phyloP scores from a whole-genome alignment of 2,888 invertebrate genomes.

The Zaprionus bogoriensis region DNA sequence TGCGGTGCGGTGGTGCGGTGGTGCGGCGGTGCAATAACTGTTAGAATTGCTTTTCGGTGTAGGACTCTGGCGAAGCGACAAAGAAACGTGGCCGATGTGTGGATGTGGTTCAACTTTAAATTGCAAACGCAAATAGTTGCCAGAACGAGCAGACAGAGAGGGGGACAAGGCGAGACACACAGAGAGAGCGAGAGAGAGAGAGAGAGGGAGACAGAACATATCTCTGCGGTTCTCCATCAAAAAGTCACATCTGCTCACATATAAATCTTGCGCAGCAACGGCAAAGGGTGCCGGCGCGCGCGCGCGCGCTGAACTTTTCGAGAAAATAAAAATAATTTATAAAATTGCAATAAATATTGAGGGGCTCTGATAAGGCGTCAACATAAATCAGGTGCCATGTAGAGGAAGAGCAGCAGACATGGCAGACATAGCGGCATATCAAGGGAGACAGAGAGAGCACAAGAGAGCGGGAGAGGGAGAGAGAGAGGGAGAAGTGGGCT shows the following conservation, averaged over 20 bases:
- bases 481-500: neutral
- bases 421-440: conserved; percentile 34
- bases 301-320: conserved; percentile 8
- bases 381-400: conserved; percentile 81
- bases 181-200: neutral
- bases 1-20: conserved; percentile 33
- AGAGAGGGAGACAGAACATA: neutral
- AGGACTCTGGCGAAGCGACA: conserved; percentile 14
- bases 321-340: conserved; percentile 75
- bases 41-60: conserved; percentile 75
- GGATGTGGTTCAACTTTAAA: conserved; percentile 59
- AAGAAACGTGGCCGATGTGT: neutral
- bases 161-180: neutral
- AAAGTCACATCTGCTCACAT: conserved; percentile 70
- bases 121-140: conserved; percentile 55
- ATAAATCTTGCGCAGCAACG: conserved; percentile 59
- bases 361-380: conserved; percentile 83
- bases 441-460: neutral
- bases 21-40: conserved; percentile 61
- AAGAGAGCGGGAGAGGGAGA: neutral
- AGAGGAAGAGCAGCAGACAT: conserved; percentile 10
- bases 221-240: conserved; percentile 31
- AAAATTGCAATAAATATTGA: conserved; percentile 83
- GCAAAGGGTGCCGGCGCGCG: conserved; percentile 54
- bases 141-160: conserved; percentile 5